These are phyloP conservation scores for Laodelphax striatellus DNA, from an alignment of 1,140 invertebrate species.

Conservation along the genomic window DNA sequence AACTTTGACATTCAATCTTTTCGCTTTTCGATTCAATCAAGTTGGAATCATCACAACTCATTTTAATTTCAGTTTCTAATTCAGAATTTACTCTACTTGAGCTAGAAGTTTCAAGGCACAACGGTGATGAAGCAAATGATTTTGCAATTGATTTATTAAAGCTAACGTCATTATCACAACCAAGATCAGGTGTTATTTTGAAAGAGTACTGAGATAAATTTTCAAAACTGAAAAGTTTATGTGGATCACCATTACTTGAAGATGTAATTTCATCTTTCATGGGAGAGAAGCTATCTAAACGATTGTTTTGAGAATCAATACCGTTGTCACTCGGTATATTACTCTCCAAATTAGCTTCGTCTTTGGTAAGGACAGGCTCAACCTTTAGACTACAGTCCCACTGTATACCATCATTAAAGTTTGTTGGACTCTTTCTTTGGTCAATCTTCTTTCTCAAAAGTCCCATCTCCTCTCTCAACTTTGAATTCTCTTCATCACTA, in stretches of 20 bases:
- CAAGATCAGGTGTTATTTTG: neutral
- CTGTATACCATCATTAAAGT: neutral
- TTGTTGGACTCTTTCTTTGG: neutral
- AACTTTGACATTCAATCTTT: neutral
- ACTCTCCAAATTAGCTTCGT: neutral
- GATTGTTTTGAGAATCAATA: neutral
- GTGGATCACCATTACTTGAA: neutral
- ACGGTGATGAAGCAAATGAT: no score
- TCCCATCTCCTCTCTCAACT: conserved; percentile 20
- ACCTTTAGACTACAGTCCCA: neutral
- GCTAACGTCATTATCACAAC: neutral
- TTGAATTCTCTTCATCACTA: conserved; percentile 25
- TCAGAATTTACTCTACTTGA: neutral
- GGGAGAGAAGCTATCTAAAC: no score
- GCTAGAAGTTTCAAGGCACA: neutral
- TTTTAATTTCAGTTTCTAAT: neutral
- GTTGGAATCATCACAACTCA: neutral
- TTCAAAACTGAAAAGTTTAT: neutral
- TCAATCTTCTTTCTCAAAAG: conserved; percentile 10
- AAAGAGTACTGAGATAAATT: neutral
- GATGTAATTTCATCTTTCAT: no score
- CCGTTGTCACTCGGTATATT: neutral
- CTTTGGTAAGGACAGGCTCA: neutral
- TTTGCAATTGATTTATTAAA: neutral
- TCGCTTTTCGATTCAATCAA: neutral